A percentile compares a stretch with the other conserved stretches of the same genome.
These are phyloP conservation scores for Arion vulgaris DNA, from an alignment of 1,140 invertebrate genomes.

Conservation along the genomic window DNA sequence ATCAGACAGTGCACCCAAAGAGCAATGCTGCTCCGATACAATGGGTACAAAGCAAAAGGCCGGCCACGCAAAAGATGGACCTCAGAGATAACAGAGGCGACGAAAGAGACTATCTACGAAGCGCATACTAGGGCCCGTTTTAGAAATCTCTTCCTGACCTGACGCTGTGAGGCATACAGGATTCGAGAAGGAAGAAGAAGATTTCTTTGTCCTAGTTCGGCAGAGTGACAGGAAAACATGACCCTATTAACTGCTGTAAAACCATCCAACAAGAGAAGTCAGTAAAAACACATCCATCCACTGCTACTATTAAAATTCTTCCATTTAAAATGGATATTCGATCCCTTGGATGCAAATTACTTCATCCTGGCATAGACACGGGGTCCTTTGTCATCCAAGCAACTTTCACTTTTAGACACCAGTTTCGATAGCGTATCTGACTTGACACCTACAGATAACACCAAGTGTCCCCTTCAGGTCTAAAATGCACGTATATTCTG, in stretches of 20 bases:
- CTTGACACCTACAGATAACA: background rate
- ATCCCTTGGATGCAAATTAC: slow-evolving; percentile 9
- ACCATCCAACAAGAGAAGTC: background rate
- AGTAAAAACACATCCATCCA: background rate
- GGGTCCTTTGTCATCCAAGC: background rate
- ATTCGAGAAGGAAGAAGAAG: no score
- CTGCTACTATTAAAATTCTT: slow-evolving; percentile 5
- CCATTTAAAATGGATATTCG: background rate
- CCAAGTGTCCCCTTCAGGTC: background rate
- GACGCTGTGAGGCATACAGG: no score
- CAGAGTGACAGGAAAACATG: background rate
- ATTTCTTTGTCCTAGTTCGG: background rate
- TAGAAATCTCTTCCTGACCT: no score
- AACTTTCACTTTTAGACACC: background rate
- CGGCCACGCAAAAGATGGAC: no score
- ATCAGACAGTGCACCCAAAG: no score
- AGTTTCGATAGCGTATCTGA: background rate
- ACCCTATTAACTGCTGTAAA: background rate
- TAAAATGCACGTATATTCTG: slow-evolving; percentile 8
- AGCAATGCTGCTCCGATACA: no score
- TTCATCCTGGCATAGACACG: background rate
- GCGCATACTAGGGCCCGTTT: no score
- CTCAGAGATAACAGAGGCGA: no score
- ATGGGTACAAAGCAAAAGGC: no score
- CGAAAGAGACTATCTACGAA: no score